Conservation (phyloP, 2,888 invertebrate genomes). For the Neelides folsomi region DNA sequence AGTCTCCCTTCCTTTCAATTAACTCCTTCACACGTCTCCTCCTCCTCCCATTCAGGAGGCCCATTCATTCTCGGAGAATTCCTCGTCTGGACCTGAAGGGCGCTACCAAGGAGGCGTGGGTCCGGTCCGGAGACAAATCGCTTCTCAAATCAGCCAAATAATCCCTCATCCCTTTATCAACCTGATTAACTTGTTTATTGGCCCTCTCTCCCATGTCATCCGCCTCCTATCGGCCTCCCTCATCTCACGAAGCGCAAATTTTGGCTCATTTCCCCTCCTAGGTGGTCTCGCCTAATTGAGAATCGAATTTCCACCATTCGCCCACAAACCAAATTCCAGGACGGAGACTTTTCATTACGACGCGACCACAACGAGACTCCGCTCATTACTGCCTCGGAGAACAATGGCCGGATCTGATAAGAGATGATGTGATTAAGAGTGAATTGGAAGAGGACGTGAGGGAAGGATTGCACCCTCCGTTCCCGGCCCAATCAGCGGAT, state of each 20-base stretch:
- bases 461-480: neutral
- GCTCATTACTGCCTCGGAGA: neutral
- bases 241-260: slow-evolving; percentile 21
- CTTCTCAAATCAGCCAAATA: slow-evolving; percentile 32
- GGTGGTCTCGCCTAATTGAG: slow-evolving; percentile 27
- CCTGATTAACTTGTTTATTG: slow-evolving; percentile 34
- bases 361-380: neutral
- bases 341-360: slow-evolving; percentile 7
- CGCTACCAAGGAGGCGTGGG: neutral
- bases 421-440: neutral
- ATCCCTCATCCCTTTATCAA: slow-evolving; percentile 17
- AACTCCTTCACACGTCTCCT: neutral
- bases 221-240: slow-evolving; percentile 1
- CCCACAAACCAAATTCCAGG: slow-evolving; percentile 19
- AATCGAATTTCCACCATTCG: slow-evolving; percentile 19
- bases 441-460: slow-evolving; percentile 1
- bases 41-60: slow-evolving; percentile 4
- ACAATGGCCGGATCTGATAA: neutral
- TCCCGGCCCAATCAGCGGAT: neutral
- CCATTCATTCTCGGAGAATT: slow-evolving; percentile 8
- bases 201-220: slow-evolving; percentile 2
- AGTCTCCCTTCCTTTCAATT: slow-evolving; percentile 1
- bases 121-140: slow-evolving; percentile 27
- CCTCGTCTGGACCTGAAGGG: slow-evolving; percentile 3
- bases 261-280: slow-evolving; percentile 17